Evolutionary conservation across 2,888 invertebrate species (phyloP), one percentile per base, ranked within the genome.

Genomic region (Campoplex nolae): DNA sequence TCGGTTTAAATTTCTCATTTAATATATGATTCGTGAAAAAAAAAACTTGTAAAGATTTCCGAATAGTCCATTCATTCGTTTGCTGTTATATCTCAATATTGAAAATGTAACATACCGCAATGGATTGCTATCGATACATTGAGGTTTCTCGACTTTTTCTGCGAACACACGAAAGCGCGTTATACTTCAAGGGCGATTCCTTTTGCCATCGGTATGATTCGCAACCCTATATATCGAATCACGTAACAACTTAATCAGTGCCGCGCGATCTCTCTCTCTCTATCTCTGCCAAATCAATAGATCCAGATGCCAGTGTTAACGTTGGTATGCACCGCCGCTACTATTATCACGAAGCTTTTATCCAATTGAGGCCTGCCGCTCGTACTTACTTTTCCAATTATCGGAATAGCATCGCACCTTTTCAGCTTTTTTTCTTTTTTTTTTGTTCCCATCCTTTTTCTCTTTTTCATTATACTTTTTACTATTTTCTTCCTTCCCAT

Each of bases 311-410:
- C 48, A 73, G 13, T 28, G 62, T 32, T 16, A 62, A 85, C 82
- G 62, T 77, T 65, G 62, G 51, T 76, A 76, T 82, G 75, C 76
- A 73, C 58, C 74, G 51, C 32, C n/a, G 38, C 62, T 62, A 38
- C 28, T 54, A 56, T 28, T 28, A n/a, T 56, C 28, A 45, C 56
- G 48, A 42, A n/a, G 32, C 35, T 48, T 58, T n/a, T 48, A 71
- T n/a, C 23, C 45, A 42, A 62, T 51, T 13, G 45, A 38, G 70
- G 68, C 11, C 18, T 45, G 68, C 75, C 65, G 77, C 76, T 86
- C 83, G 79, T 83, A 87, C 88, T 88, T 84, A 88, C 87, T 89
- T 88, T 88, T 88, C 88, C 88, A 88, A 89, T 89, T 89, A 89
- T 87, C 78, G 84, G 80, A 56, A 45, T 70, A 58, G 82, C 83